A percentile compares a stretch with the other conserved stretches of the same genome.
phyloP scores from a whole-genome alignment of 2,888 invertebrate genomes.

The Limnephilus rhombicus region DNA sequence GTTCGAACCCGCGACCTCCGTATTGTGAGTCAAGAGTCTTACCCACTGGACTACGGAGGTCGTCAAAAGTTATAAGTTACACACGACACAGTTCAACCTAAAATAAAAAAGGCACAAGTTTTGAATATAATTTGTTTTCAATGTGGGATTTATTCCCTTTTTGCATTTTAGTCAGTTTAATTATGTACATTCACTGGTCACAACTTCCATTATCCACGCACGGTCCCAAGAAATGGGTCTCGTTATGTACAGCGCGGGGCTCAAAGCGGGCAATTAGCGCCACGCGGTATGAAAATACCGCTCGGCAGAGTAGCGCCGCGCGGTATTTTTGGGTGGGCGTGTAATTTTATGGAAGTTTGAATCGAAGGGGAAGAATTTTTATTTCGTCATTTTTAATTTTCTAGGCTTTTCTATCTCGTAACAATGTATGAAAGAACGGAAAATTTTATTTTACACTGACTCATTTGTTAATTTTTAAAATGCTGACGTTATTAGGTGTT shows the following conservation, averaged over 20 bases:
- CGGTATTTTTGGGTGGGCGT: neutral
- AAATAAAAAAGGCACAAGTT: neutral
- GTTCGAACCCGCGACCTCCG: too few species aligned
- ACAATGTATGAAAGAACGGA: neutral
- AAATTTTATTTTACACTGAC: neutral
- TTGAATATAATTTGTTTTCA: neutral
- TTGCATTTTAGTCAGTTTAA: neutral
- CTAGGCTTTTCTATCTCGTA: neutral
- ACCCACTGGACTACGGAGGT: too few species aligned
- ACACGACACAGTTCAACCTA: neutral
- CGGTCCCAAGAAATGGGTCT: conserved; percentile 20
- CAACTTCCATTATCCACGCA: conserved; percentile 21
- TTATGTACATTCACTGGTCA: neutral
- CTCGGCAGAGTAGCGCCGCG: too few species aligned
- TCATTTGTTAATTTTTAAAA: neutral
- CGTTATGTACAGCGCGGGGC: neutral
- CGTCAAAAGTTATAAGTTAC: too few species aligned
- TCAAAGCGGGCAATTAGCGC: conserved; percentile 5
- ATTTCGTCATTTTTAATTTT: neutral
- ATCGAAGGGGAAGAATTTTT: neutral
- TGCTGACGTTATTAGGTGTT: neutral
- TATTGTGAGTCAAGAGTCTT: too few species aligned
- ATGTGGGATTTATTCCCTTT: neutral
- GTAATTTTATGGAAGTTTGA: neutral
- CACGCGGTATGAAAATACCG: neutral